Evolutionary conservation across 2,113 vertebrate species (phyloP).

Genomic region (Burhinus oedicnemus): DNA sequence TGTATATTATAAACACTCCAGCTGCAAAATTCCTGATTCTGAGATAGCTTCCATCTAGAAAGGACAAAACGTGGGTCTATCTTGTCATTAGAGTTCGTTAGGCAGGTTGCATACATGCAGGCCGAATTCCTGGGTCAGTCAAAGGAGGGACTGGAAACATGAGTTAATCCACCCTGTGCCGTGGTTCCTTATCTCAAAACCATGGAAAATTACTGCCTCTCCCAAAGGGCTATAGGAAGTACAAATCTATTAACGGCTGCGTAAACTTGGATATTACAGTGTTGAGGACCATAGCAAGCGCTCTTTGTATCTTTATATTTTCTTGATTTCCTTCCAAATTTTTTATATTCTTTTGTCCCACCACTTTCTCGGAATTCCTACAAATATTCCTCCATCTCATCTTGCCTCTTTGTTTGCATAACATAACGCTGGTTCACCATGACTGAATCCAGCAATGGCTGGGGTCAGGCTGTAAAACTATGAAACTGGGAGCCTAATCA

Average conservation of each 20-base stretch:
- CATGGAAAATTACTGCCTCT: neutral
- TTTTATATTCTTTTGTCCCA: neutral
- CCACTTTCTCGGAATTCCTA: neutral
- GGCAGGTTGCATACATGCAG: neutral
- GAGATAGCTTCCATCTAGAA: neutral
- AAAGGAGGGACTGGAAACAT: neutral
- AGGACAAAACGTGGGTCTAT: neutral
- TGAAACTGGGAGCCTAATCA: neutral
- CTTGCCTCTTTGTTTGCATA: neutral
- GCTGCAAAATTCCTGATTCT: neutral
- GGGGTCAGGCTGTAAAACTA: neutral
- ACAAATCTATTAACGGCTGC: neutral
- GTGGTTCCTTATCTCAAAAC: neutral
- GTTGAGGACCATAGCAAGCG: neutral
- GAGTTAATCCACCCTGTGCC: neutral
- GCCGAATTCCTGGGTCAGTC: neutral
- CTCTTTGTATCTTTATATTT: neutral
- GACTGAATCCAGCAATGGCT: neutral
- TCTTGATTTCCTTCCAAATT: neutral
- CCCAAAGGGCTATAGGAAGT: neutral
- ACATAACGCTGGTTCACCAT: accelerated
- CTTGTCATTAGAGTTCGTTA: neutral
- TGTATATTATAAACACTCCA: neutral
- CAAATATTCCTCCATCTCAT: neutral
- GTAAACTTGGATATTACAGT: neutral